Evolutionary conservation across 2,888 invertebrate species (phyloP), one percentile per base, ranked within the genome.

Genomic region (Melipona beecheii): DNA sequence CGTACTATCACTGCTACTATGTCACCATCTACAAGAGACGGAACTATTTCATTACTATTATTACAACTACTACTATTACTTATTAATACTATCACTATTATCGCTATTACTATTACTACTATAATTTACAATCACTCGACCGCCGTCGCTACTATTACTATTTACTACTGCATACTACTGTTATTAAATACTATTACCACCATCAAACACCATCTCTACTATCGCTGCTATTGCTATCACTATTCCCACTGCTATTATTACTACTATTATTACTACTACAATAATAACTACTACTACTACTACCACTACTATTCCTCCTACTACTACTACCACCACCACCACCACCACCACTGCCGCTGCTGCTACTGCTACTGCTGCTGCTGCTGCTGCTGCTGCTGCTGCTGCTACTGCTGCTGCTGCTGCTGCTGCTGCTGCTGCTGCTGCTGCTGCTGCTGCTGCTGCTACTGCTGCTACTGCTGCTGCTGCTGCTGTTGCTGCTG

Each of bases 61-160:
- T 75, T 83, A 81, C 83, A 58, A 65, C 74, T 68, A 76, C 75
- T 78, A 81, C 81, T 73, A 74, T 66, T 79, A 79, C 79, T 81
- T 77, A 84, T 80, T 73, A 81, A 76, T 56, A 70, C 70, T 70
- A 70, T 70, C 62, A 52, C 75, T 71, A 78, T 75, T 75, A 72
- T 78, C 49, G 75, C 60, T 75, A 76, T 86, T 76, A 75, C 85
- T 85, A 78, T 80, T 80, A 85, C 71, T 78, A 75, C 52, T 70
- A 81, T 69, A 75, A 75, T 78, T 78, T 78, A 86, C 75, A 75
- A 43, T 43, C 43, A 43, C 9, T 43, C 43, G 43, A 81, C 81
- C 80, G 83, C 69, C 87, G 77, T 80, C 83, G 84, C 83, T 82
- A 82, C 77, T 81, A 76, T 64, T 75, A 81, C 75, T 86, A 89